Conservation (phyloP, 1,140 invertebrate genomes). For the Lethocerus indicus region DNA sequence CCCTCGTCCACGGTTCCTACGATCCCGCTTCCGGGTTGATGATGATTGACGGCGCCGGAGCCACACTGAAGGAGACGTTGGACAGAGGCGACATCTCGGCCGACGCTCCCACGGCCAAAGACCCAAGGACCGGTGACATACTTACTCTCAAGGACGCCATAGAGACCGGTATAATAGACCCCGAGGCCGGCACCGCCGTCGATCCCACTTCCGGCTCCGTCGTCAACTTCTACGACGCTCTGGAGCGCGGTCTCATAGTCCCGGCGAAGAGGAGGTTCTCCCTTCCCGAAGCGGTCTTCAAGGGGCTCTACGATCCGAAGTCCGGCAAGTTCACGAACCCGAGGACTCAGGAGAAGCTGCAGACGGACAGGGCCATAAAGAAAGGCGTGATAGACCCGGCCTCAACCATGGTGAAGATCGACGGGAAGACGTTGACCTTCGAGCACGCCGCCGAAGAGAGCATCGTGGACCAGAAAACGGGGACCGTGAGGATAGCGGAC, state of each 20-base stretch:
- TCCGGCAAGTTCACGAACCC: slow-evolving; percentile 52
- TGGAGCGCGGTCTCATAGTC: slow-evolving; percentile 62
- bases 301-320: slow-evolving; percentile 61
- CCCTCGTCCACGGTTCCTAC: slow-evolving; percentile 64
- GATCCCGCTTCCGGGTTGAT: slow-evolving; percentile 35
- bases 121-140: slow-evolving; percentile 56
- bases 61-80: slow-evolving; percentile 3
- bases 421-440: slow-evolving; percentile 59
- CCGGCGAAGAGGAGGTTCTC: slow-evolving; percentile 66
- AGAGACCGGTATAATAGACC: slow-evolving; percentile 43
- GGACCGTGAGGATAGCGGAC: slow-evolving; percentile 37
- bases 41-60: neutral
- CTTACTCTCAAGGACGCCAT: slow-evolving; percentile 70
- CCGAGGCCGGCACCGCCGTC: slow-evolving; percentile 51
- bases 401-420: slow-evolving; percentile 53
- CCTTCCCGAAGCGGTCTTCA: slow-evolving; percentile 68
- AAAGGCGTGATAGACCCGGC: slow-evolving; percentile 64
- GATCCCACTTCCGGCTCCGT: slow-evolving; percentile 22
- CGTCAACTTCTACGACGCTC: slow-evolving; percentile 61
- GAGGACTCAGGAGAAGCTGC: slow-evolving; percentile 52
- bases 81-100: slow-evolving; percentile 1
- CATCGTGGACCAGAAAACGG: slow-evolving; percentile 57
- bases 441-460: slow-evolving; percentile 61
- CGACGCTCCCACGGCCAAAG: slow-evolving; percentile 57
- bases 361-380: slow-evolving; percentile 55